A percentile compares a stretch with the other conserved stretches of the same genome.
phyloP scores from a whole-genome alignment of 1,140 invertebrate genomes.

The Anoplolepis gracilipes region DNA sequence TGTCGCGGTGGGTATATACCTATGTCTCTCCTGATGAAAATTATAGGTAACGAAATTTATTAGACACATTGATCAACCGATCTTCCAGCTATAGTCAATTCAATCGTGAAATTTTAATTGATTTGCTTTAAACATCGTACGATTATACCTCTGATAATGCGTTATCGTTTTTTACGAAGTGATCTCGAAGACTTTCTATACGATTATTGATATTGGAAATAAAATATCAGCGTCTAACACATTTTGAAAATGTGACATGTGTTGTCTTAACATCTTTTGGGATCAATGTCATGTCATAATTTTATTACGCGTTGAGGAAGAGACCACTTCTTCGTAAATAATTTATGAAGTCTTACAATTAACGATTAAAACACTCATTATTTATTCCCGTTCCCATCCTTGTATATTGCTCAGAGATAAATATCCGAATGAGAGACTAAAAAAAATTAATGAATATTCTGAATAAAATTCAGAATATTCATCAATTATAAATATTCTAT shows the following conservation, averaged over 20 bases:
- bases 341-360: slow-evolving; percentile 27
- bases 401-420: no score
- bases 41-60: slow-evolving; percentile 57
- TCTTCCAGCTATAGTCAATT: slow-evolving; percentile 16
- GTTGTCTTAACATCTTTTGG: slow-evolving; percentile 16
- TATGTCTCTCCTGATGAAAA: slow-evolving; percentile 25
- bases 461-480: neutral
- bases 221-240: neutral
- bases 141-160: slow-evolving; percentile 12
- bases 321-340: neutral
- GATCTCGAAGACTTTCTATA: neutral
- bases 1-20: slow-evolving; percentile 33
- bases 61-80: slow-evolving; percentile 46
- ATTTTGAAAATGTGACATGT: neutral
- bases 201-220: neutral
- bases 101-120: slow-evolving; percentile 51
- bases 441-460: no score
- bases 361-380: neutral
- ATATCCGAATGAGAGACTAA: neutral
- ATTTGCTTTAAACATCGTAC: slow-evolving; percentile 21
- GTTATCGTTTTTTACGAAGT: neutral
- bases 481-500: neutral
- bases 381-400: neutral
- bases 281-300: neutral
- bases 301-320: neutral